phyloP scores from a whole-genome alignment of 2,888 invertebrate genomes.

The Fragum sueziense region DNA sequence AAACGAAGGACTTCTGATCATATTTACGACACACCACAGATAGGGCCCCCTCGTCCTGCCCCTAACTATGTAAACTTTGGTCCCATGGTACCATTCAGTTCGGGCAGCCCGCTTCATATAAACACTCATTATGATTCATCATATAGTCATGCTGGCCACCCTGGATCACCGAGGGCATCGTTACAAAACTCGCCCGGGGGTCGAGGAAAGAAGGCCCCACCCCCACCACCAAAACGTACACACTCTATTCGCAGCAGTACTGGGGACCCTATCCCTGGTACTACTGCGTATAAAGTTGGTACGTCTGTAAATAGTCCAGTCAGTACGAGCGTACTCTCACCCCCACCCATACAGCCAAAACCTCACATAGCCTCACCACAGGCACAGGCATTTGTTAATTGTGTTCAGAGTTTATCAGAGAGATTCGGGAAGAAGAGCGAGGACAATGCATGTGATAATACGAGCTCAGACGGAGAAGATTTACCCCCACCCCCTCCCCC shows the following conservation, averaged over 20 bases:
- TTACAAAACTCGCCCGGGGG: conserved; percentile 59
- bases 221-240: conserved; percentile 84
- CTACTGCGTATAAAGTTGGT: not conserved
- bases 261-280: conserved; percentile 2
- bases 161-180: conserved; percentile 37
- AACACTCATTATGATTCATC: conserved; percentile 63
- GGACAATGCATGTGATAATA: conserved; percentile 70
- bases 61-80: conserved; percentile 62
- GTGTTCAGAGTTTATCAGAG: conserved; percentile 79
- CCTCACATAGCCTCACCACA: conserved; percentile 61
- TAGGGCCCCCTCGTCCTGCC: conserved; percentile 60
- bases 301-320: conserved; percentile 14
- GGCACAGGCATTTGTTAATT: conserved; percentile 81
- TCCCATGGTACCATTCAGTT: conserved; percentile 47
- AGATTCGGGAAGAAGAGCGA: conserved; percentile 78
- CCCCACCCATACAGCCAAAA: conserved; percentile 59
- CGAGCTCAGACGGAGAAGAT: conserved; percentile 78
- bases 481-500: conserved; percentile 79
- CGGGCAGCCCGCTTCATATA: conserved; percentile 62
- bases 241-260: conserved; percentile 78
- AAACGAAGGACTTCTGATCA: conserved; percentile 66
- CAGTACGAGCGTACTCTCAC: conserved; percentile 51
- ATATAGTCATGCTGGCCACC: conserved; percentile 63
- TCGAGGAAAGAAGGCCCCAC: conserved; percentile 80
- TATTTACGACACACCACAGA: conserved; percentile 74